Evolutionary conservation across 2,888 invertebrate genomes (phyloP).

Genomic region (Drosophila koepferae): DNA sequence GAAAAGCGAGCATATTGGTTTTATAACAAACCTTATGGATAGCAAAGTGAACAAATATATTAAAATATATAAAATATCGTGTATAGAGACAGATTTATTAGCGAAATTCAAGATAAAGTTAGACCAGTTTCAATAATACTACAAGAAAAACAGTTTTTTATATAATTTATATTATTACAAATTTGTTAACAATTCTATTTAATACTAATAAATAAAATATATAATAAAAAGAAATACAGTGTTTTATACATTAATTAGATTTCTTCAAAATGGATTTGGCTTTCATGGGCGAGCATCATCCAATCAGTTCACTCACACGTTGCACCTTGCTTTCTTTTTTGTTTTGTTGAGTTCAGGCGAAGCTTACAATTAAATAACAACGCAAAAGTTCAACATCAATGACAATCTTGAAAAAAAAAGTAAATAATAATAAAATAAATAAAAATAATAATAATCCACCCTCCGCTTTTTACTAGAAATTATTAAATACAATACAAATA

Average conservation of each 20-base stretch:
- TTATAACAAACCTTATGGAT: background rate
- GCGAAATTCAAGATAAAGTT: too few species aligned
- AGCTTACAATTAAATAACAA: constrained; percentile 2
- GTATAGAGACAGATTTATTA: too few species aligned
- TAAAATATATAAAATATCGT: too few species aligned
- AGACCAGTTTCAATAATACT: too few species aligned
- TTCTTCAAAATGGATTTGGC: too few species aligned
- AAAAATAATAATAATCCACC: background rate
- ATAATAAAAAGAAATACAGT: too few species aligned
- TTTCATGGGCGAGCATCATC: background rate
- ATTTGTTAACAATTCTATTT: too few species aligned
- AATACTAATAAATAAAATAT: too few species aligned
- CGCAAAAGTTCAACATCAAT: constrained; percentile 2
- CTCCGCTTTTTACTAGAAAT: background rate
- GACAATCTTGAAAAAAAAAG: background rate
- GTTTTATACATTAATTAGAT: too few species aligned
- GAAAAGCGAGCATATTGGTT: constrained; percentile 1
- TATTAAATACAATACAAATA: constrained; percentile 9
- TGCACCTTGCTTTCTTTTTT: background rate
- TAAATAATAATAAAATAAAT: too few species aligned
- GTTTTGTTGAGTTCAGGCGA: background rate
- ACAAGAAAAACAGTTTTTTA: too few species aligned
- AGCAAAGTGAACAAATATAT: background rate
- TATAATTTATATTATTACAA: too few species aligned
- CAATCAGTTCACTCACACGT: background rate